phyloP scores from a whole-genome alignment of 1,140 invertebrate genomes.

The Manduca sexta region DNA sequence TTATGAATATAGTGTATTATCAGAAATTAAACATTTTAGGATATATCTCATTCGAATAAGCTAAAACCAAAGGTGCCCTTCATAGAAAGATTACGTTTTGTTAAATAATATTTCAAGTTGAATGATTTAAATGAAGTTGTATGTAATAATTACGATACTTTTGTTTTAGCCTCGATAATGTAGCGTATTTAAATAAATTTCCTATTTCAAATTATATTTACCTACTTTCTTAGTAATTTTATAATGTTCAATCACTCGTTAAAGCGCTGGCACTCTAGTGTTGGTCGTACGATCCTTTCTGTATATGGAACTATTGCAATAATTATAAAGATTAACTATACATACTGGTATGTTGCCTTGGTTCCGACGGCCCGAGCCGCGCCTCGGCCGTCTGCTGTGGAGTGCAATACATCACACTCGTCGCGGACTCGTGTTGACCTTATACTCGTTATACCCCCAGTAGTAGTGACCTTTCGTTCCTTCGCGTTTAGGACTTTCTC shows the following conservation, averaged over 20 bases:
- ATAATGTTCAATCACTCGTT: conserved; percentile 70
- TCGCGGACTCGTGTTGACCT: conserved; percentile 16
- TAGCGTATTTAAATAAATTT: conserved; percentile 70
- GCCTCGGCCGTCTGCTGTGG: conserved; percentile 37
- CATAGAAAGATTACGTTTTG: conserved; percentile 74
- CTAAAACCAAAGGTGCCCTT: conserved; percentile 76
- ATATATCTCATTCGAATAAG: conserved; percentile 72
- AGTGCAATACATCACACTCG: conserved; percentile 33
- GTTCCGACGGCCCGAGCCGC: conserved; percentile 18
- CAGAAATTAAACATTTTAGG: conserved; percentile 69
- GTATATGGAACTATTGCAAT: conserved; percentile 61
- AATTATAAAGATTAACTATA: conserved; percentile 35
- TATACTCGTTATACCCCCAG: background rate
- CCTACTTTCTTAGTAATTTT: conserved; percentile 70
- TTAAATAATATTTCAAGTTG: conserved; percentile 72
- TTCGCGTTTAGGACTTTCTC: conserved; percentile 4
- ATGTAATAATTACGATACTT: conserved; percentile 68
- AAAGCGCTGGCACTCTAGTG: conserved; percentile 70
- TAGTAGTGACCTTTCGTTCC: background rate
- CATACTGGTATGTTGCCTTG: background rate
- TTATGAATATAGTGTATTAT: conserved; percentile 63
- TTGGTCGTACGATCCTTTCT: conserved; percentile 63
- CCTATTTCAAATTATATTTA: conserved; percentile 73
- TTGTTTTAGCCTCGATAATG: conserved; percentile 70
- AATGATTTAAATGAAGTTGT: conserved; percentile 70